Evolutionary conservation across 2,797 vertebrate species (phyloP).

Genomic region (Meda fulgida): DNA sequence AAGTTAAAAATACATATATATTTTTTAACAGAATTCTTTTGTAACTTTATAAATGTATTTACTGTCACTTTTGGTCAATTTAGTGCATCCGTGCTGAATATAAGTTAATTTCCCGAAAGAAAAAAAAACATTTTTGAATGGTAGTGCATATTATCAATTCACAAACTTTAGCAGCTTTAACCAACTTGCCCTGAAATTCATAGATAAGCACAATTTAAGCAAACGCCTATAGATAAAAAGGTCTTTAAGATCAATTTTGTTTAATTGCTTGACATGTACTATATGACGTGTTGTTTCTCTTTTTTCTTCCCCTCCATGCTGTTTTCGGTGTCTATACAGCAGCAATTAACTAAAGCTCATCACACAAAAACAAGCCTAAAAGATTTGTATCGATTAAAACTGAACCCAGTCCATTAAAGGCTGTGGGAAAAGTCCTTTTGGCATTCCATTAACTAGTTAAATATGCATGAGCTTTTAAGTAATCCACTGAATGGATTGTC

Average conservation of each 20-base stretch:
- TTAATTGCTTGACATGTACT: neutral
- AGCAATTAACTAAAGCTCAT: neutral
- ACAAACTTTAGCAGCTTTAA: neutral
- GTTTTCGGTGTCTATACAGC: neutral
- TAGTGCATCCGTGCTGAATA: neutral
- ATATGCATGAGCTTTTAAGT: slow-evolving; percentile 17
- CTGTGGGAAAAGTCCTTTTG: neutral
- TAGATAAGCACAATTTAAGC: neutral
- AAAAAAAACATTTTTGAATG: neutral
- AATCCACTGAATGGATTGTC: neutral
- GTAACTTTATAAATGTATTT: no score
- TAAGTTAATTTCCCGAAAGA: neutral
- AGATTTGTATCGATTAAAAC: neutral
- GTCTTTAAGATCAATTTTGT: neutral
- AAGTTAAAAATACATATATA: no score
- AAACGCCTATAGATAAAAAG: neutral
- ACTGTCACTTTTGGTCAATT: no score
- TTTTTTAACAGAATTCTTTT: no score
- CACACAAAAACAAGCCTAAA: neutral
- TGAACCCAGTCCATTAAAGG: slow-evolving; percentile 1
- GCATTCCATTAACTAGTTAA: neutral
- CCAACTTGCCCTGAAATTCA: neutral
- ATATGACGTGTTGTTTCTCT: neutral
- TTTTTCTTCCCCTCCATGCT: neutral
- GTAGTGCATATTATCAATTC: neutral